phyloP scores from a whole-genome alignment of 2,113 vertebrate species.

The Erinaceus europaeus region DNA sequence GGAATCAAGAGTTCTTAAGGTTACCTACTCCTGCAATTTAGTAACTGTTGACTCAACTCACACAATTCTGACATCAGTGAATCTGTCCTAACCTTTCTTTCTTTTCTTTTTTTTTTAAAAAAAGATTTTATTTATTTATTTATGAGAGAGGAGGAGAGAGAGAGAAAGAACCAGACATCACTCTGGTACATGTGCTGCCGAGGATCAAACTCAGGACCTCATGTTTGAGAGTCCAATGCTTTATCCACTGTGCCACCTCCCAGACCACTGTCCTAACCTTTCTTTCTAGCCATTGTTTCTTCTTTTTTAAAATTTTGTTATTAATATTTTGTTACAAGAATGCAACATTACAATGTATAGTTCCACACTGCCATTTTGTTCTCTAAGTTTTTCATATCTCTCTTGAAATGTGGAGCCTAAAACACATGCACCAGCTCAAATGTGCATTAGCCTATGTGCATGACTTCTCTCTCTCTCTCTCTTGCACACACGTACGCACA shows the following conservation, averaged over 20 bases:
- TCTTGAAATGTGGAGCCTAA: slow-evolving; percentile 37
- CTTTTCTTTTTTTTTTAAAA: slow-evolving; percentile 34
- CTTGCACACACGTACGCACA: background rate
- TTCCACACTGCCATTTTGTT: slow-evolving; percentile 36
- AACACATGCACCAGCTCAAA: slow-evolving; percentile 14
- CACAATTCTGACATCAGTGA: background rate
- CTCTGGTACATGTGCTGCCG: too few species aligned
- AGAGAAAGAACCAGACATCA: too few species aligned
- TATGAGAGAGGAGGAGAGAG: too few species aligned
- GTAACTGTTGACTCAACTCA: slow-evolving; percentile 7
- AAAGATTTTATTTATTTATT: too few species aligned
- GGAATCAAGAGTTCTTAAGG: background rate
- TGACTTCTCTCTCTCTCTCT: background rate
- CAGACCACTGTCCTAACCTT: too few species aligned
- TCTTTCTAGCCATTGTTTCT: too few species aligned
- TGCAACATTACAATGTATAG: too few species aligned
- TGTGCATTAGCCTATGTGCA: background rate
- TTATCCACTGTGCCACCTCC: too few species aligned
- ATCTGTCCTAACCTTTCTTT: slow-evolving; percentile 49
- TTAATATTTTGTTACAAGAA: too few species aligned
- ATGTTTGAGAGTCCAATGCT: too few species aligned
- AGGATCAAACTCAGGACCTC: too few species aligned
- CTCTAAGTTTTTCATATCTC: slow-evolving; percentile 44
- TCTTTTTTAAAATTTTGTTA: too few species aligned
- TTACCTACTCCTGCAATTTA: background rate